Base-by-base conservation (phyloP, 2,797 vertebrate species). In the Falco concolor region DNA sequence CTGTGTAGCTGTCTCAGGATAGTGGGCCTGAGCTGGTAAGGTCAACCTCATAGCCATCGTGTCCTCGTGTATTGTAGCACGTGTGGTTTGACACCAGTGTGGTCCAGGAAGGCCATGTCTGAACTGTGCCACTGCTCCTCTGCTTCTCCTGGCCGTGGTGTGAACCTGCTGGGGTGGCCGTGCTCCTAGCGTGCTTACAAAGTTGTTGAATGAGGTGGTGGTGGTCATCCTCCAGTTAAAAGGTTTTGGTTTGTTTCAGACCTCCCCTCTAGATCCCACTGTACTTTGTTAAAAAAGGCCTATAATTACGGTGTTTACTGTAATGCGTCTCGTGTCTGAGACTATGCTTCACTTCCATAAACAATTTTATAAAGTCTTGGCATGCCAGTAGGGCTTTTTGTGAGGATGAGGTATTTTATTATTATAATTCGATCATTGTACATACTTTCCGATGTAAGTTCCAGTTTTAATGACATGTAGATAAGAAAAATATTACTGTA, bases 121-220 rank as follows among this genome's bases (percentile, higher is more conserved):
- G 42, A 77, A 34, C 20, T 32, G 52, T 2, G 16, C n/a, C 0
- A 0, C 30, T 16, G 59, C 40, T 1, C 64, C 82, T 72, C 52
- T 85, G 27, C 8, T 2, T 53, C 65, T 67, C 22, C 30, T 0
- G 0, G 10, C 86, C 34, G 2, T 1, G 0, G 14, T 5, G 38
- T 36, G 45, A n/a, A 56, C 34, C 54, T 76, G 19, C 54, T 63
- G 47, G 28, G 42, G 13, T 32, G 38, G 40, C 40, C 6, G 0
- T 67, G 54, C 57, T 49, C 38, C 50, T 87, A 27, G 21, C 15
- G 44, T 34, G 38, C 72, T 59, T 69, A 19, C 5, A 6, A 3
- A 36, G 40, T 5, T 84, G 17, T 40, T 45, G 13, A 56, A 27
- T 47, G 34, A 63, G 4, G 34, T 83, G 79, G 67, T 4, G 5